Evolutionary conservation across 2,888 invertebrate genomes (phyloP).

Genomic region (Scelioninae gen. 1): DNA sequence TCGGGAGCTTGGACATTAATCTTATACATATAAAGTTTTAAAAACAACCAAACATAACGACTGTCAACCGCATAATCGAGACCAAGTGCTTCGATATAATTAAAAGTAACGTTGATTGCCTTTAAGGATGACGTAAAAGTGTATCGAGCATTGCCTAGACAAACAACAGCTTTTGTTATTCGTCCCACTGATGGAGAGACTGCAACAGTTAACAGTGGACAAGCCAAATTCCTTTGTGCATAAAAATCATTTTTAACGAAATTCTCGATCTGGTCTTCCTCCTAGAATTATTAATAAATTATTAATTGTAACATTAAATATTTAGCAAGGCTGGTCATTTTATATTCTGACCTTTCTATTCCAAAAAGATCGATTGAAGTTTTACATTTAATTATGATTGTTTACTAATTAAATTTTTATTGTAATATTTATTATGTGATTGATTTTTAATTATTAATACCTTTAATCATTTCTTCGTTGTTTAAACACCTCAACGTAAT

Average conservation of each 20-base stretch:
- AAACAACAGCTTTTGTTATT: constrained; percentile 27
- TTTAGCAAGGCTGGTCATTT: no score
- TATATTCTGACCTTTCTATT: no score
- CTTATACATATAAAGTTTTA: constrained; percentile 12
- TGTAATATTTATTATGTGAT: no score
- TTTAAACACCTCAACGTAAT: no score
- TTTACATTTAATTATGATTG: no score
- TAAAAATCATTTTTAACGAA: constrained; percentile 30
- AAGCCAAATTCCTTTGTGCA: constrained; percentile 27
- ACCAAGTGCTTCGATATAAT: not conserved
- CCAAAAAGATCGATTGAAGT: no score
- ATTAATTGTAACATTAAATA: no score
- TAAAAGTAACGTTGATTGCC: constrained; percentile 18
- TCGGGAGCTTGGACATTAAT: not conserved
- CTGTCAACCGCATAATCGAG: constrained; percentile 9
- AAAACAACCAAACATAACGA: constrained; percentile 30
- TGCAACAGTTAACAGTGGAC: constrained; percentile 33
- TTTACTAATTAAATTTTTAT: no score
- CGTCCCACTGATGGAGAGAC: constrained; percentile 26
- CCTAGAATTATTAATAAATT: constrained; percentile 16
- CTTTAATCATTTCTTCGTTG: no score
- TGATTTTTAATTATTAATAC: no score
- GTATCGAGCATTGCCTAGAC: constrained; percentile 1
- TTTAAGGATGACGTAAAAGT: constrained; percentile 20
- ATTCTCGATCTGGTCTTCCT: constrained; percentile 23